A percentile compares a stretch with the other conserved stretches of the same genome.
These are phyloP conservation scores for Poecilia wingei DNA, from an alignment of 2,797 vertebrate genomes.

Conservation along the genomic window DNA sequence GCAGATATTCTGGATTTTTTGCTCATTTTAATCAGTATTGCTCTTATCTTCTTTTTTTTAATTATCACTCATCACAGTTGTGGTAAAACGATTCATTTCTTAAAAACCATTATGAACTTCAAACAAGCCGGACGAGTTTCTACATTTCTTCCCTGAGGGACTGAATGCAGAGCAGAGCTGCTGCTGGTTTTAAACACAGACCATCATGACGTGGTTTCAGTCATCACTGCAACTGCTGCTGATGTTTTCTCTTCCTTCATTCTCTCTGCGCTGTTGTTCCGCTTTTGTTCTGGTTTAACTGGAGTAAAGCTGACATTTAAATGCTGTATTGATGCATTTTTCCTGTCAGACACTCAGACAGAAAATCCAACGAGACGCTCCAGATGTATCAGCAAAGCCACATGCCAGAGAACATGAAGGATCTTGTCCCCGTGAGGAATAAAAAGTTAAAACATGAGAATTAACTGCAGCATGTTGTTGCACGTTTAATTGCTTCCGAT, in stretches of 20 bases:
- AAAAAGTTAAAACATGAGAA: slow-evolving; percentile 12
- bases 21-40: not conserved
- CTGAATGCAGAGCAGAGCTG: slow-evolving; percentile 13
- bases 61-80: not conserved
- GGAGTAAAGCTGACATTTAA: slow-evolving; percentile 14
- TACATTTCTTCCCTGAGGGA: not conserved
- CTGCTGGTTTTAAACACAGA: not conserved
- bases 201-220: not conserved
- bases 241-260: not conserved
- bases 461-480: slow-evolving; percentile 20
- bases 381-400: slow-evolving; percentile 20
- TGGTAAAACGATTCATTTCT: not conserved
- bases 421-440: slow-evolving; percentile 16
- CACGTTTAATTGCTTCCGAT: slow-evolving; percentile 17
- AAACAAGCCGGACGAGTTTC: slow-evolving; percentile 12
- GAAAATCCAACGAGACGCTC: slow-evolving; percentile 13
- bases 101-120: slow-evolving; percentile 1
- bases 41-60: not conserved
- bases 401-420: slow-evolving; percentile 17
- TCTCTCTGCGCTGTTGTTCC: not conserved
- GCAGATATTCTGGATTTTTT: not conserved
- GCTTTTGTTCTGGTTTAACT: rapidly evolving
- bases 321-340: slow-evolving; percentile 9
- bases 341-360: slow-evolving; percentile 3
- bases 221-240: not conserved